Percentiles rank a stretch among this genome's conserved stretches.
Evolutionary conservation across 2,113 vertebrate species (phyloP).

Genomic region (Carlito syrichta): DNA sequence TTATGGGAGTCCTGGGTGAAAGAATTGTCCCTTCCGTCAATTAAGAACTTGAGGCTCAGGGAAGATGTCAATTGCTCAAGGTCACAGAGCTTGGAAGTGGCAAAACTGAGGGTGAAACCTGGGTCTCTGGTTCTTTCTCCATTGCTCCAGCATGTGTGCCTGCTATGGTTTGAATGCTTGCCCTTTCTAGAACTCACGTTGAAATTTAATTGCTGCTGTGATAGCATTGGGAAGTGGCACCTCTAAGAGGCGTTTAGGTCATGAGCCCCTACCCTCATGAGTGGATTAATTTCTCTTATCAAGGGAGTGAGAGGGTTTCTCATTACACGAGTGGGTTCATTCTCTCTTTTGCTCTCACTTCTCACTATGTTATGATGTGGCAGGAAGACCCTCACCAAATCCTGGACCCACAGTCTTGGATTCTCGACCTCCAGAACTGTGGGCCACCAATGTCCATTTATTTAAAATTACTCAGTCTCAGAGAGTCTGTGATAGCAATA

Average conservation of each 20-base stretch:
- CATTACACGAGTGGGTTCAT: background rate
- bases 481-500: background rate
- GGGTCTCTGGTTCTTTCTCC: too few species aligned
- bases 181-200: background rate
- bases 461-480: too few species aligned
- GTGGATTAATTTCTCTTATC: too few species aligned
- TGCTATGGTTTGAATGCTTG: background rate
- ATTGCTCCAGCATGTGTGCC: too few species aligned
- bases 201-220: background rate
- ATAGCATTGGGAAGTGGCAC: accelerated
- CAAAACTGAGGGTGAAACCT: background rate
- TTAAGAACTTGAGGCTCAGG: background rate
- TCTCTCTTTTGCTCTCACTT: background rate
- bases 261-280: background rate
- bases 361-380: too few species aligned
- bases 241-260: background rate
- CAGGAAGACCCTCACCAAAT: background rate
- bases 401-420: background rate
- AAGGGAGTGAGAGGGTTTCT: background rate
- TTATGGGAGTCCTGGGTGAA: accelerated
- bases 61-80: background rate
- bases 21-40: background rate
- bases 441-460: background rate
- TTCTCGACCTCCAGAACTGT: background rate
- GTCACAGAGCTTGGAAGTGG: background rate